Percentiles rank a stretch among this genome's conserved stretches.
These are phyloP conservation scores for Drosophila robusta DNA, from an alignment of 2,888 invertebrate species.

Conservation along the genomic window DNA sequence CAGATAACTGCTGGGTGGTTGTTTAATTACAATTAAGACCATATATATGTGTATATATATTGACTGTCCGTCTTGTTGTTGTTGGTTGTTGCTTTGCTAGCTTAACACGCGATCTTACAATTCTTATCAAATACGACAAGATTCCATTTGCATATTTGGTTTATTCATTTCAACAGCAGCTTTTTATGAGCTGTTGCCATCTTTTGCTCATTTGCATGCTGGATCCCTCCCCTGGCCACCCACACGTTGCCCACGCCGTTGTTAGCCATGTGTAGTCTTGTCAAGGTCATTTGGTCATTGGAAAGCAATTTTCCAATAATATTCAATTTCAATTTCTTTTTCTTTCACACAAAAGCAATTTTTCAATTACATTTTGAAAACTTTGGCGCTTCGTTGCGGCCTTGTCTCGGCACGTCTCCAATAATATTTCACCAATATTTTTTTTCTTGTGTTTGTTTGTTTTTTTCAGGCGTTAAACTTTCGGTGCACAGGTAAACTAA, in stretches of 20 bases:
- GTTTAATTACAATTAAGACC: not conserved
- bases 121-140: not conserved
- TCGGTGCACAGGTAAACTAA: conserved; percentile 39
- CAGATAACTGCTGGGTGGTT: not conserved
- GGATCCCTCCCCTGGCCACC: conserved; percentile 1
- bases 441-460: conserved; percentile 13
- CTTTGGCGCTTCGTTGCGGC: conserved; percentile 27
- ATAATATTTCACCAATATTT: conserved; percentile 43
- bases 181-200: not conserved
- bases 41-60: not conserved
- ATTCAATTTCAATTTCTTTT: not conserved
- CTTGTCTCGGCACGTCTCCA: conserved; percentile 35
- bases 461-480: conserved; percentile 35
- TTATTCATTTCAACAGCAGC: not conserved
- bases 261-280: conserved; percentile 8
- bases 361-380: conserved; percentile 66
- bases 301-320: not conserved
- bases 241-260: not conserved
- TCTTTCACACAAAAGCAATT: conserved; percentile 16
- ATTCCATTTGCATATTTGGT: not conserved
- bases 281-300: conserved; percentile 41
- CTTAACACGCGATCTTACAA: not conserved
- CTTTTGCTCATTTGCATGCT: conserved; percentile 8
- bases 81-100: not conserved
- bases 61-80: not conserved